These are phyloP conservation scores for Caprella mutica DNA, from an alignment of 2,888 invertebrate genomes.

Conservation along the genomic window DNA sequence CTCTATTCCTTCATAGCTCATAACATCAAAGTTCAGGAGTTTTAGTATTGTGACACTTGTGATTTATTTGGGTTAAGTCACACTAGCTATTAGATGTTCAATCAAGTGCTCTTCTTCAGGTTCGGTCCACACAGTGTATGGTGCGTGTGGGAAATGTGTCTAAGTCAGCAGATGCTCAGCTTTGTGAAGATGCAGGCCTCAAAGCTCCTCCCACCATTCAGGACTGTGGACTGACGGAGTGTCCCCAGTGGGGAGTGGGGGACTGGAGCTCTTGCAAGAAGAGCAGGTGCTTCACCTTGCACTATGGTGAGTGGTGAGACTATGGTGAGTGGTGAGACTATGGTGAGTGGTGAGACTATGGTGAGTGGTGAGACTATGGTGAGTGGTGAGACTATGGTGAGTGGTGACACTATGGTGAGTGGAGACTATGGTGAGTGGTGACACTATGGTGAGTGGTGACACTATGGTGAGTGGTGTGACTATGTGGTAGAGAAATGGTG, in stretches of 20 bases:
- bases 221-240: conserved; percentile 55
- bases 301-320: conserved; percentile 53
- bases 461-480: no score
- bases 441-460: no score
- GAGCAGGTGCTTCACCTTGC: conserved; percentile 61
- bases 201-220: conserved; percentile 50
- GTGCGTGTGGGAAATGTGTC: conserved; percentile 50
- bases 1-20: no score
- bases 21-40: no score
- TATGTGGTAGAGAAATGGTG: no score
- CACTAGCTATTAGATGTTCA: background rate
- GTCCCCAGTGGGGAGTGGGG: conserved; percentile 59
- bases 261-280: conserved; percentile 61
- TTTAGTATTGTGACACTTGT: background rate
- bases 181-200: conserved; percentile 60
- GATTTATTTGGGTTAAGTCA: background rate
- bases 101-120: conserved; percentile 41
- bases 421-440: no score
- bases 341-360: conserved; percentile 52
- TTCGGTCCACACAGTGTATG: conserved; percentile 60
- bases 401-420: no score
- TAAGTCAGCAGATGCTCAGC: conserved; percentile 51
- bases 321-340: conserved; percentile 54
- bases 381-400: no score
- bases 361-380: no score